Conservation (phyloP, 2,113 vertebrate genomes). For the Nannospalax galili region DNA sequence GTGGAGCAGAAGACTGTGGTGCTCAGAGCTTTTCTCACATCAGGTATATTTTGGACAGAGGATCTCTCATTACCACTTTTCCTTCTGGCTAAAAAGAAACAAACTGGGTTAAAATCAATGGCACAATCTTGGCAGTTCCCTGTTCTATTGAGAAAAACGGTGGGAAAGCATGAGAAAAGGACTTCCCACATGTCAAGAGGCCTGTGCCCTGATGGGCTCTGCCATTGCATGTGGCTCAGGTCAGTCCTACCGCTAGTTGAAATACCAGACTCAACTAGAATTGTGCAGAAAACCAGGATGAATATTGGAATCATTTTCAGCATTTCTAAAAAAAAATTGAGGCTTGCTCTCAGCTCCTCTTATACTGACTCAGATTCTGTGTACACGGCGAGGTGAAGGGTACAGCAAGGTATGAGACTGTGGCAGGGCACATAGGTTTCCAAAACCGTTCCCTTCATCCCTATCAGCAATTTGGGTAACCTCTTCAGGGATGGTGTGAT, state of each 20-base stretch:
- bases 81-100: not conserved
- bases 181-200: not conserved
- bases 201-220: not conserved
- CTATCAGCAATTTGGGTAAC: too few species aligned
- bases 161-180: not conserved
- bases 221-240: not conserved
- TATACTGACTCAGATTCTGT: not conserved
- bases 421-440: not conserved
- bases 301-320: not conserved
- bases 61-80: conserved; percentile 7
- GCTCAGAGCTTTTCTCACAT: not conserved
- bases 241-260: not conserved
- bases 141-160: conserved; percentile 4
- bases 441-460: not conserved
- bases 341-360: not conserved
- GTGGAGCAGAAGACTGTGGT: not conserved
- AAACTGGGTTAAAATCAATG: conserved; percentile 38
- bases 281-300: not conserved
- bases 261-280: not conserved
- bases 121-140: not conserved
- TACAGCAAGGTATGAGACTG: not conserved
- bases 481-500: too few species aligned
- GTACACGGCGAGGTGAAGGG: not conserved
- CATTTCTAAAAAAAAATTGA: not conserved
- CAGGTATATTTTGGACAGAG: not conserved